Conservation (phyloP, 1,140 invertebrate species). For the Plutomurus gul region DNA sequence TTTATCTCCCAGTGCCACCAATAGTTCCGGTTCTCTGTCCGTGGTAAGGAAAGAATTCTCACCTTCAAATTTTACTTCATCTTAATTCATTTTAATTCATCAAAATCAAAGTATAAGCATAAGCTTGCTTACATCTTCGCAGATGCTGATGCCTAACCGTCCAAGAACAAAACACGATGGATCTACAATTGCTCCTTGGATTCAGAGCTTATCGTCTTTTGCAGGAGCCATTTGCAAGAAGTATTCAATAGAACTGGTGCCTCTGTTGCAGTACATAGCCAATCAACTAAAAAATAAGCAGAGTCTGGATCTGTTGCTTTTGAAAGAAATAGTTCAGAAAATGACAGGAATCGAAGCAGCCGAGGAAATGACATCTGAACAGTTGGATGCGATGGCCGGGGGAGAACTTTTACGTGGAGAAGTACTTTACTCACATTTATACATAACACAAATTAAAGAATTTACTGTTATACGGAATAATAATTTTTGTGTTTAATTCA, state of each 20-base stretch:
- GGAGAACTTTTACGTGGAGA: constrained; percentile 93
- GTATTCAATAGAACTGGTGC: constrained; percentile 93
- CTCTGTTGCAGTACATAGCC: constrained; percentile 93
- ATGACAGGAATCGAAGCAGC: constrained; percentile 98
- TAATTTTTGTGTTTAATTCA: constrained; percentile 49
- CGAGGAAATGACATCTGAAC: constrained; percentile 95
- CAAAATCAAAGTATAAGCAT: not conserved
- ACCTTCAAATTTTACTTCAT: too few relatives aligned
- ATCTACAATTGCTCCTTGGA: constrained; percentile 89
- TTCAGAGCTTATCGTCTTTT: constrained; percentile 92
- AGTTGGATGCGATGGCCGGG: constrained; percentile 93
- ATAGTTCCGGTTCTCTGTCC: not conserved
- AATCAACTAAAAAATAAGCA: constrained; percentile 96
- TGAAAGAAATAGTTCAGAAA: constrained; percentile 98
- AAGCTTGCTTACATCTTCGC: not conserved
- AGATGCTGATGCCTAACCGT: constrained; percentile 59
- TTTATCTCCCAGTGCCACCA: constrained; percentile 64
- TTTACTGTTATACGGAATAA: not conserved
- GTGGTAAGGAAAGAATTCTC: too few relatives aligned
- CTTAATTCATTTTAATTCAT: too few relatives aligned
- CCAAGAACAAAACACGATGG: constrained; percentile 84
- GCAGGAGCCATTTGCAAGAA: constrained; percentile 96
- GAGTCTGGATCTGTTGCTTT: constrained; percentile 90
- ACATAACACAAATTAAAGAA: not conserved
- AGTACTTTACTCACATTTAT: too few relatives aligned